Evolutionary conservation across 2,797 vertebrate species (phyloP).

Genomic region (Xiphophorus birchmanni): DNA sequence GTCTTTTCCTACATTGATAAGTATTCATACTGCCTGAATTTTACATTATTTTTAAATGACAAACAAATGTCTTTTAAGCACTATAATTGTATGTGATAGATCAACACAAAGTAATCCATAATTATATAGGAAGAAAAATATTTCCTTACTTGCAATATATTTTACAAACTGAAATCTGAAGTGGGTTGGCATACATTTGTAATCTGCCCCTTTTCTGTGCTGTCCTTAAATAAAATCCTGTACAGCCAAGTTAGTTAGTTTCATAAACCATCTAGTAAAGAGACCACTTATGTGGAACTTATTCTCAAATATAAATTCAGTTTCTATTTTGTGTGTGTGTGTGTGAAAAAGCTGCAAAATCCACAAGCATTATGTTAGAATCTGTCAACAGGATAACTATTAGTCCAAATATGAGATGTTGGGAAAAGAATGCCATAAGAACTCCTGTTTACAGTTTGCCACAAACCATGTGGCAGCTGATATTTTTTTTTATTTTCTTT

Average conservation of each 20-base stretch:
- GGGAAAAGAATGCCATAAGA: too few species aligned
- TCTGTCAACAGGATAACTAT: too few species aligned
- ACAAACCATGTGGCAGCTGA: too few species aligned
- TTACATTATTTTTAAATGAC: not conserved
- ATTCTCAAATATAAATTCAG: not conserved
- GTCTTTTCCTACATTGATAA: not conserved
- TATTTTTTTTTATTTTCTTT: too few species aligned
- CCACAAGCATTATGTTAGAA: too few species aligned
- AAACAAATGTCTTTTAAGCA: not conserved
- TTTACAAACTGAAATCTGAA: not conserved
- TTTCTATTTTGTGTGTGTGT: not conserved
- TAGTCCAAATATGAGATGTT: too few species aligned
- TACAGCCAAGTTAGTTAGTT: not conserved
- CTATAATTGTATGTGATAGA: not conserved
- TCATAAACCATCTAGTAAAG: not conserved
- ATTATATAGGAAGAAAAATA: not conserved
- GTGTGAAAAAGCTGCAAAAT: too few species aligned
- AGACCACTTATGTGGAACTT: not conserved
- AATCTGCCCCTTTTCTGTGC: not conserved
- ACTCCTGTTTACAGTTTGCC: too few species aligned
- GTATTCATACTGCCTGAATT: not conserved
- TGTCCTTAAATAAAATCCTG: not conserved
- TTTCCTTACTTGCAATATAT: not conserved
- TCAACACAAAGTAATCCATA: not conserved
- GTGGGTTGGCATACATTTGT: not conserved